Percentiles rank a stretch among this genome's conserved stretches.
These are phyloP conservation scores for Caenorhabditis brenneri DNA, from an alignment of 1,140 invertebrate species.

Conservation along the genomic window DNA sequence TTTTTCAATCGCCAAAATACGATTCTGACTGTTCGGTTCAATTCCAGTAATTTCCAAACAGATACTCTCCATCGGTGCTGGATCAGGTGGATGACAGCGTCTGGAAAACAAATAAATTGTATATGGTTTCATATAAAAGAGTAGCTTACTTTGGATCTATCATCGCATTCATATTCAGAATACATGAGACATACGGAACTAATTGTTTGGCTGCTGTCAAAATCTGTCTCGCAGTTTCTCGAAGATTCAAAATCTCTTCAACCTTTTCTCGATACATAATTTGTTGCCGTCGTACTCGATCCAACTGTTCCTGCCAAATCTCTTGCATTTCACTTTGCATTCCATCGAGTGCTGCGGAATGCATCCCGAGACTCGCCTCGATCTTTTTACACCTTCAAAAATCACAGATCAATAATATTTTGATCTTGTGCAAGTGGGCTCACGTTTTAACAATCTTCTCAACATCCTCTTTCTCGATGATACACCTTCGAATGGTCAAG, in stretches of 20 bases:
- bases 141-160: slow-evolving; percentile 48
- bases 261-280: slow-evolving; percentile 59
- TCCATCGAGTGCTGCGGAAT: slow-evolving; percentile 60
- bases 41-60: slow-evolving; percentile 66
- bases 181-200: slow-evolving; percentile 61
- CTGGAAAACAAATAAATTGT: no score
- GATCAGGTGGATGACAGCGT: slow-evolving; percentile 56
- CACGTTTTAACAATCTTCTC: slow-evolving; percentile 58
- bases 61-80: slow-evolving; percentile 70
- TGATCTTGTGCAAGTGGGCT: slow-evolving; percentile 53
- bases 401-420: not conserved
- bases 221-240: slow-evolving; percentile 59
- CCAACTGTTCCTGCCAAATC: slow-evolving; percentile 65
- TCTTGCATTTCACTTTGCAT: slow-evolving; percentile 61
- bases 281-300: slow-evolving; percentile 63
- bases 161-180: slow-evolving; percentile 46
- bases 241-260: slow-evolving; percentile 59
- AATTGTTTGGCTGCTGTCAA: slow-evolving; percentile 57
- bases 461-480: slow-evolving; percentile 60
- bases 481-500: slow-evolving; percentile 63
- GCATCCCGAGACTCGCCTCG: slow-evolving; percentile 44
- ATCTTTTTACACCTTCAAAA: slow-evolving; percentile 59
- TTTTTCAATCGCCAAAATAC: slow-evolving; percentile 68
- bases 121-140: no score
- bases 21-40: slow-evolving; percentile 60